A percentile compares a stretch with the other conserved stretches of the same genome.
phyloP scores from a whole-genome alignment of 2,113 vertebrate species.

The Phrynocephalus versicolor region DNA sequence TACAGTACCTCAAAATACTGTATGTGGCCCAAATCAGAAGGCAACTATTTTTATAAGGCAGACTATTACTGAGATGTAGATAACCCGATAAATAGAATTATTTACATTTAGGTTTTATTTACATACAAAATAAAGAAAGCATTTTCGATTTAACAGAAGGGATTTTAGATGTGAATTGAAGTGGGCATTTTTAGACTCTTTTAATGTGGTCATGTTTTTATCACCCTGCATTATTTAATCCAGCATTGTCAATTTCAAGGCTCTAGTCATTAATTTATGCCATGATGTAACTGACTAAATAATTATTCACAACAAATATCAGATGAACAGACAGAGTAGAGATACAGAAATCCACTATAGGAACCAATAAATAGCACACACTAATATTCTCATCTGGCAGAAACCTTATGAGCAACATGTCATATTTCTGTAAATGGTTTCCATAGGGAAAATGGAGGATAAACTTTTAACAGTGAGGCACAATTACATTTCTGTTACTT shows the following conservation, averaged over 20 bases:
- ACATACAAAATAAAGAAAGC: neutral
- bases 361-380: conserved; percentile 78
- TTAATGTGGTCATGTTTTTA: neutral
- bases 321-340: conserved; percentile 47
- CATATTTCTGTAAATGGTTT: conserved; percentile 78
- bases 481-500: conserved; percentile 54
- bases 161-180: neutral
- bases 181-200: neutral
- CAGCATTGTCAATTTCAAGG: conserved; percentile 40
- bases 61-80: neutral
- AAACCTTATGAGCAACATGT: conserved; percentile 76
- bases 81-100: neutral
- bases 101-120: neutral
- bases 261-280: conserved; percentile 30
- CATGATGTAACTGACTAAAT: neutral
- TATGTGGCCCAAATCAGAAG: neutral
- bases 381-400: conserved; percentile 80
- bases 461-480: conserved; percentile 65
- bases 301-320: neutral
- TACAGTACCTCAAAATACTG: neutral
- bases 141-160: neutral
- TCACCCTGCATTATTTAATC: conserved; percentile 29
- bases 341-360: conserved; percentile 78
- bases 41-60: neutral
- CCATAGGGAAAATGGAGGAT: conserved; percentile 76